These are phyloP conservation scores for Atta cephalotes DNA, from an alignment of 1,140 invertebrate species.

Conservation along the genomic window DNA sequence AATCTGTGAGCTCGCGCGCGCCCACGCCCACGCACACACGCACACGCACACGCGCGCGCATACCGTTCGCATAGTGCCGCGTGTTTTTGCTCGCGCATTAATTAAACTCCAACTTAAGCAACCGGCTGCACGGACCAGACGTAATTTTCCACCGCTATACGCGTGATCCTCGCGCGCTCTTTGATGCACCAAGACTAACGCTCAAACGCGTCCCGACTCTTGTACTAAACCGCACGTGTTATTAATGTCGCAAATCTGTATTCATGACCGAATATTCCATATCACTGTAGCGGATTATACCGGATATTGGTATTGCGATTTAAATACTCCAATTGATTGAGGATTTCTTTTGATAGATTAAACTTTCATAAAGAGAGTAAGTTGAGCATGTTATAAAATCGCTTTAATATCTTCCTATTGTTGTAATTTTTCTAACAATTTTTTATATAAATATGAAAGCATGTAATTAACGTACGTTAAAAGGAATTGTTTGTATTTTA, in stretches of 20 bases:
- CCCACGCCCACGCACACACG: neutral
- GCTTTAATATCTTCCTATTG: neutral
- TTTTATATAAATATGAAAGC: constrained; percentile 2
- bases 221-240: constrained; percentile 18
- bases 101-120: constrained; percentile 74
- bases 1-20: constrained; percentile 60
- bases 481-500: neutral
- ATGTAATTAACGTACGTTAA: neutral
- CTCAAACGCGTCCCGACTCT: neutral
- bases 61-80: constrained; percentile 9
- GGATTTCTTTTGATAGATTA: constrained; percentile 39
- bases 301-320: neutral
- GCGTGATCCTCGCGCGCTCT: constrained; percentile 57
- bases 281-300: neutral
- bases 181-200: constrained; percentile 60
- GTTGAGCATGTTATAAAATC: neutral
- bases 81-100: constrained; percentile 72
- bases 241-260: constrained; percentile 10
- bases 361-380: neutral
- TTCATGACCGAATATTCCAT: constrained; percentile 20
- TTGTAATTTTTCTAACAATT: neutral
- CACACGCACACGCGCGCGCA: neutral
- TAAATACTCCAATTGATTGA: constrained; percentile 22
- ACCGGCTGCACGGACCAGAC: constrained; percentile 55
- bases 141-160: constrained; percentile 71